Percentiles rank a stretch among this genome's conserved stretches.
Evolutionary conservation across 2,113 vertebrate species (phyloP).

Genomic region (Cryptomyrus ogoouensis): DNA sequence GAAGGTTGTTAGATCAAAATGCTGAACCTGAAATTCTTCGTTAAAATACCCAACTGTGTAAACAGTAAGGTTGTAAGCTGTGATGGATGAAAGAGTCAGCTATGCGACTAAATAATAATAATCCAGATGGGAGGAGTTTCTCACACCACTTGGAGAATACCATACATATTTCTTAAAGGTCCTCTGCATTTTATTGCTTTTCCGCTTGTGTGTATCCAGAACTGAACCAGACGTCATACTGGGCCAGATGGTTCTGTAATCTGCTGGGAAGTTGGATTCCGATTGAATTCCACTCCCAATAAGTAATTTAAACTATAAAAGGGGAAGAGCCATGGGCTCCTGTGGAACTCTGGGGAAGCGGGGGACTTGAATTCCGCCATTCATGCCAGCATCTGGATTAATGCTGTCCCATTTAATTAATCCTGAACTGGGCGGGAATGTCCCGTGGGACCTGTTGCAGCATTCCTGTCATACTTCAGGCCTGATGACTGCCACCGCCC

Average conservation of each 20-base stretch:
- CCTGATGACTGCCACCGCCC: constrained; percentile 40
- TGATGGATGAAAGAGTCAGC: neutral
- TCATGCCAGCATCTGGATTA: constrained; percentile 18
- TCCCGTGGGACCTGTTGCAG: constrained; percentile 36
- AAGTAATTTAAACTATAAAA: constrained; percentile 1
- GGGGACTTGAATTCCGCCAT: constrained; percentile 16
- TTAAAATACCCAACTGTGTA: neutral
- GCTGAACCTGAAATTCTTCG: neutral
- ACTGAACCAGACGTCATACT: constrained; percentile 42
- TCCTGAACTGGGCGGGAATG: constrained; percentile 50
- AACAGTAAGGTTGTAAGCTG: neutral
- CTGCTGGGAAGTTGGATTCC: constrained; percentile 9
- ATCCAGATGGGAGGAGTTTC: neutral
- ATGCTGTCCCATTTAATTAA: constrained; percentile 30
- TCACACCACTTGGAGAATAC: constrained; percentile 35
- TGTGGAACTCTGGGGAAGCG: neutral
- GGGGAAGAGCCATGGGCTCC: neutral
- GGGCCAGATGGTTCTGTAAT: constrained; percentile 41
- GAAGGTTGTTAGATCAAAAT: neutral
- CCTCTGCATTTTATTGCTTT: constrained; percentile 49
- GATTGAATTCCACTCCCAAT: constrained; percentile 19
- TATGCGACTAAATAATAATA: neutral
- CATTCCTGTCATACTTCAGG: constrained; percentile 58
- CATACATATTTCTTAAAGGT: constrained; percentile 51
- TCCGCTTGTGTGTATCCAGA: constrained; percentile 40